Base-by-base conservation (phyloP, 2,888 invertebrate species). In the Dysmachus trigonus region DNA sequence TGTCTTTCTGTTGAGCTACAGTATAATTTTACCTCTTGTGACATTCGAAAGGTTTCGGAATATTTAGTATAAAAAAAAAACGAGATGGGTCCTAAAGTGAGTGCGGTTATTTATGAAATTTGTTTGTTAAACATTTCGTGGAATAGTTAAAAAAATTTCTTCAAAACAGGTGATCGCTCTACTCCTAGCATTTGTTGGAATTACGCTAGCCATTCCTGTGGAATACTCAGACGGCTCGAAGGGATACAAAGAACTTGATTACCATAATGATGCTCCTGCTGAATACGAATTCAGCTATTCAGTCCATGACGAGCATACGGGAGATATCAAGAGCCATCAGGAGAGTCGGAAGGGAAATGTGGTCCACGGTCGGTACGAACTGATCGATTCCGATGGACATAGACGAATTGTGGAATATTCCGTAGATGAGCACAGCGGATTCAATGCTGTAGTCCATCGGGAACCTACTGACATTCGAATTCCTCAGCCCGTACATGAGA, bases 381-480 rank as follows among this genome's bases (percentile, higher is more conserved):
- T 93, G 4, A 90, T 93, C 88, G 93, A 93, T 87, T 89, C 93
- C 30, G 93, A 93, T 90, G 93, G 93, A 41, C 91, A 92, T 88
- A 91, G 91, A 85, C 92, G 94, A 87, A 91, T 92, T 51, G 94
- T 94, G 15, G 92, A 93, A 33, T 94, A 94, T 90, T 92, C 92
- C 85, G 93, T 93, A 31, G 93, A 93, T 89, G 90, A 92, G n/a
- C 92, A 93, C 88, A 92, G 90, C 87, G 93, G 94, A 86, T 94
- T 94, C 90, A 93, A 93, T 89, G 94, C 94, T 3, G 89, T 93
- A 53, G 93, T 93, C 1, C 92, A 91, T 87, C 93, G 92, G 71
- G 93, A 93, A 89, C 93, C 93, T 15, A 92, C 92, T 2, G 88
- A 90, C 77, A 91, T 91, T 62, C 91, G 91, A 87, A 90, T 92